Percentiles rank a stretch among this genome's conserved stretches.
These are phyloP conservation scores for Lutjanus argentimaculatus DNA, from an alignment of 2,797 vertebrate species.

Conservation along the genomic window DNA sequence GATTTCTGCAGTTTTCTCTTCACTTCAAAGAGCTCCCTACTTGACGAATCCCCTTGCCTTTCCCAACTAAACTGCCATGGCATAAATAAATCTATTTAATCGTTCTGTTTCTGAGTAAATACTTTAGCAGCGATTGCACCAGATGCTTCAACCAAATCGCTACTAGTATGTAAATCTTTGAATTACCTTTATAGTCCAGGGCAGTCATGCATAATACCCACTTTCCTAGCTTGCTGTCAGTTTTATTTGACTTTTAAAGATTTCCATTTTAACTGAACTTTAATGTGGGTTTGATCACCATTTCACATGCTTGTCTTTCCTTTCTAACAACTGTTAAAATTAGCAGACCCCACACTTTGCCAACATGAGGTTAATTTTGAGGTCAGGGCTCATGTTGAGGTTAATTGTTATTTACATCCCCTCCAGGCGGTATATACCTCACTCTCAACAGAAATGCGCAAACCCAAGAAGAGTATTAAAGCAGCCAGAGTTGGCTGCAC, in stretches of 20 bases:
- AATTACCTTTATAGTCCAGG: conserved; percentile 32
- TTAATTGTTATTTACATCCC: conserved; percentile 62
- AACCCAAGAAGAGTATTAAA: conserved; percentile 46
- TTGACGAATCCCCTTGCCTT: conserved; percentile 75
- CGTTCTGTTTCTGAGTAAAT: conserved; percentile 75
- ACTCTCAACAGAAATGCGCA: conserved; percentile 29
- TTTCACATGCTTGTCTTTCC: conserved; percentile 6
- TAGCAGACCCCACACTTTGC: conserved; percentile 25
- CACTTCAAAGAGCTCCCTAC: conserved; percentile 75
- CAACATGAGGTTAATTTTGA: conserved; percentile 42
- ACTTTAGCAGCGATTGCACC: conserved; percentile 68
- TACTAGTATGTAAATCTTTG: conserved; percentile 42
- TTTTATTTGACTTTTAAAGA: conserved; percentile 31
- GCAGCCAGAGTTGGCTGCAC: conserved; percentile 46
- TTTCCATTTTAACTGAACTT: conserved; percentile 25
- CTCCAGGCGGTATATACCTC: conserved; percentile 43
- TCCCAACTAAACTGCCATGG: conserved; percentile 64
- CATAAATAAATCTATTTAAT: conserved; percentile 83
- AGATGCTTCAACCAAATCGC: conserved; percentile 61
- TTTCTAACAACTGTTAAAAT: conserved; percentile 28
- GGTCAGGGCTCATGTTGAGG: conserved; percentile 55
- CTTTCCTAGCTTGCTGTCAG: conserved; percentile 19
- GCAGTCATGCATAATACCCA: conserved; percentile 14
- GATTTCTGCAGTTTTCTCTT: conserved; percentile 74
- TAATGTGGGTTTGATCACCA: conserved; percentile 36